Evolutionary conservation across 2,888 invertebrate species (phyloP).

Genomic region (Loripinus fragilis): DNA sequence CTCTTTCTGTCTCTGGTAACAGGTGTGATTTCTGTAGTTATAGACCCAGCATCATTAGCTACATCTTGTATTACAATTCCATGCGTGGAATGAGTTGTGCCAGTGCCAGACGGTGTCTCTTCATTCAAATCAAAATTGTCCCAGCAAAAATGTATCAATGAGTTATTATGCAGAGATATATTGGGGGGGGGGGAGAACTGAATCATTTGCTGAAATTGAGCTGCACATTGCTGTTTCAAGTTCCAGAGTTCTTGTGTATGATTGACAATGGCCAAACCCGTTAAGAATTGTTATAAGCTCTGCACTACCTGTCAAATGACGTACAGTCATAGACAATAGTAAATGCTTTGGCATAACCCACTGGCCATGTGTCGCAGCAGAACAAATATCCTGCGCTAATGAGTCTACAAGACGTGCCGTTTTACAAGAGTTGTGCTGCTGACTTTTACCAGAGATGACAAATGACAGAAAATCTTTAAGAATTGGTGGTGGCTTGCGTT

Average conservation of each 20-base stretch:
- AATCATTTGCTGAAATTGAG: neutral
- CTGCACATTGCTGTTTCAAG: constrained; percentile 56
- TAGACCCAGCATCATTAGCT: neutral
- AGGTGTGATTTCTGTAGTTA: neutral
- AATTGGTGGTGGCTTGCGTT: neutral
- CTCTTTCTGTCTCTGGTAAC: neutral
- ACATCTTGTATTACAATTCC: constrained; percentile 53
- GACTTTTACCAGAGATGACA: constrained; percentile 15
- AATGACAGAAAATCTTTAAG: neutral
- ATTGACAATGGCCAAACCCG: constrained; percentile 42
- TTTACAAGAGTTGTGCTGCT: neutral
- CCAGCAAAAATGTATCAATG: constrained; percentile 45
- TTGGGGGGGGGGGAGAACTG: constrained; percentile 36
- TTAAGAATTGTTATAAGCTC: constrained; percentile 51
- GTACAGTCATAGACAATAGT: constrained; percentile 21
- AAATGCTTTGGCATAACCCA: constrained; percentile 31
- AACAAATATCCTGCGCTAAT: constrained; percentile 27
- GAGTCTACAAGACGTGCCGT: constrained; percentile 18
- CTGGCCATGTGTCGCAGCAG: constrained; percentile 23
- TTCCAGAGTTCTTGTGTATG: constrained; percentile 35
- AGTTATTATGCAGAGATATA: constrained; percentile 44
- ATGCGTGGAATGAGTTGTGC: constrained; percentile 48
- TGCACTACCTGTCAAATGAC: constrained; percentile 53
- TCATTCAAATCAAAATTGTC: constrained; percentile 57
- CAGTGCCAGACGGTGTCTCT: constrained; percentile 44